A percentile compares a stretch with the other conserved stretches of the same genome.
Evolutionary conservation across 2,113 vertebrate genomes (phyloP).

Genomic region (Salvator merianae): DNA sequence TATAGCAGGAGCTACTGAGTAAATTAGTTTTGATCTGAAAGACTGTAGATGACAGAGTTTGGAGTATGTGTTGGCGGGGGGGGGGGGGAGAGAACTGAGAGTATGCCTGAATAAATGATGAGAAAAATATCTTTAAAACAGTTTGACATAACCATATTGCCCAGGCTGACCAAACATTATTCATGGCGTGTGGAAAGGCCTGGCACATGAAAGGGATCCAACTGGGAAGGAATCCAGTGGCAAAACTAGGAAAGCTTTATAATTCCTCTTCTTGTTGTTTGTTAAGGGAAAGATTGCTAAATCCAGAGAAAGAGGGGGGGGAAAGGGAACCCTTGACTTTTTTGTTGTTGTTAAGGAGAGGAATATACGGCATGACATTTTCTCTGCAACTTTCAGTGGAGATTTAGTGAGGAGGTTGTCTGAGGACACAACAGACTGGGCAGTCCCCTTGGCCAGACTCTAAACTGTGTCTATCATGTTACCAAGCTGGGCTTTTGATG

Average conservation of each 20-base stretch:
- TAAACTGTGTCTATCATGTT: constrained; percentile 21
- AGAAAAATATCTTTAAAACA: constrained; percentile 10
- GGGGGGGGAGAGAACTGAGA: background rate
- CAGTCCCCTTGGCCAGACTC: constrained; percentile 7
- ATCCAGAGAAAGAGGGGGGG: background rate
- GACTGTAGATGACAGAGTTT: background rate
- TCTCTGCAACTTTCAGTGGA: background rate
- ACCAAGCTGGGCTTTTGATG: constrained; percentile 9
- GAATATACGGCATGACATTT: background rate
- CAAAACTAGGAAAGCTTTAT: background rate
- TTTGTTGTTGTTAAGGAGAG: background rate
- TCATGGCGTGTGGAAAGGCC: background rate
- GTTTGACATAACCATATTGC: constrained; percentile 7
- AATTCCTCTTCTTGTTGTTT: background rate
- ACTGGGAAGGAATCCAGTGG: constrained; percentile 17
- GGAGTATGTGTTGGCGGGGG: background rate
- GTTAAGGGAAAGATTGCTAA: background rate
- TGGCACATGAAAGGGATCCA: background rate
- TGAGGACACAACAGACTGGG: constrained; percentile 18
- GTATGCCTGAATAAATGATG: constrained; percentile 31
- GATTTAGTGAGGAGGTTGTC: background rate
- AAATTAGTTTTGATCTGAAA: constrained; percentile 35
- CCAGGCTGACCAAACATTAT: constrained; percentile 15
- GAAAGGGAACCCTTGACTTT: constrained; percentile 26
- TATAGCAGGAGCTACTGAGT: constrained; percentile 7